Base-by-base conservation (phyloP, 2,113 vertebrate species). In the Callithrix jacchus region DNA sequence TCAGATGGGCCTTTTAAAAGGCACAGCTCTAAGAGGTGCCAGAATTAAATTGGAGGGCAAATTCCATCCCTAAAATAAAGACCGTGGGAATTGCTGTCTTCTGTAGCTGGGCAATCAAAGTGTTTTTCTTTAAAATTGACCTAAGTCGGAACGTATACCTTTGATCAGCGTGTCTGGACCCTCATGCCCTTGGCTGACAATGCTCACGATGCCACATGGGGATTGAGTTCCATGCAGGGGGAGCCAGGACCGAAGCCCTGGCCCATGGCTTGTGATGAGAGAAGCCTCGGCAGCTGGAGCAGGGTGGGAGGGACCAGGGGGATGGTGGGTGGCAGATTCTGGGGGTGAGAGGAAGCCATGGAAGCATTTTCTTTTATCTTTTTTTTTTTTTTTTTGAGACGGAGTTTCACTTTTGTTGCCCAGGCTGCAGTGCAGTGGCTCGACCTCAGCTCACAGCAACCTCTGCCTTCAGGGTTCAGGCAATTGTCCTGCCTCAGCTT, bases 81-180 rank as follows among this genome's bases (percentile, higher is more conserved):
- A 92, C 87, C 16, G 76, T 94, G 97, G 95, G 96, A 96, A 91
- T 13, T 0, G 91, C 88, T 95, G 85, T 92, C 66, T 47, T 92
- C 89, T 79, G 52, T 25, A 66, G 94, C 84, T 0, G 25, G 87
- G 45, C 76, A 95, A 84, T 94, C 93, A 56, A 91, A 89, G 96
- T 18, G 58, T 74, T 96, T 96, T 95, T 89, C 80, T 97, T 92
- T 79, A 76, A 91, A 93, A 92, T 94, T 10, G 23, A 85, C 95
- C 88, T 10, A 2, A 64, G 94, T 45, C 0, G 2, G 80, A 61
- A 30, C 5, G 66, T 81, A 85, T 81, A 23, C 45, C 93, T 96
- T 93, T 96, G 97, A 96, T 96, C 92, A 68, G 94, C 68, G 1
- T 8, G 1, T 80, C 80, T 17, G 85, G 90, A 77, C 45, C 40